A percentile compares a stretch with the other conserved stretches of the same genome.
These are phyloP conservation scores for honey bee (Apis mellifera) DNA, from an alignment of 1,140 invertebrate genomes.

Conservation along the genomic window Amel_HAv3.1 CM009931.2:16635501-16636000, in stretches of 20 bases:
- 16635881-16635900: slow-evolving; percentile 5
- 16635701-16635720: slow-evolving; percentile 60
- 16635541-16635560: background rate
- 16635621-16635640: slow-evolving; percentile 27
- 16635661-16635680: slow-evolving; percentile 35
- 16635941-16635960: background rate
- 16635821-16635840: slow-evolving; percentile 40
- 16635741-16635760: slow-evolving; percentile 43
- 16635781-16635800: slow-evolving; percentile 49
- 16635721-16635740: slow-evolving; percentile 66
- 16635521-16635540: background rate
- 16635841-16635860: slow-evolving; percentile 58
- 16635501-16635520: too few relatives aligned
- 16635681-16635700: slow-evolving; percentile 57
- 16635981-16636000: too few relatives aligned
- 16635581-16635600: slow-evolving; percentile 7
- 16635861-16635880: slow-evolving; percentile 15
- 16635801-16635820: slow-evolving; percentile 56
- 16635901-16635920: background rate
- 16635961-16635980: too few relatives aligned
- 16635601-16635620: slow-evolving; percentile 55
- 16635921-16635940: background rate
- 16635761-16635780: slow-evolving; percentile 56
- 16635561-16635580: background rate
- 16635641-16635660: slow-evolving; percentile 45